Percentiles rank a stretch among this genome's conserved stretches.
phyloP scores from a whole-genome alignment of 2,888 invertebrate genomes.

The Epistrophella euchroma region DNA sequence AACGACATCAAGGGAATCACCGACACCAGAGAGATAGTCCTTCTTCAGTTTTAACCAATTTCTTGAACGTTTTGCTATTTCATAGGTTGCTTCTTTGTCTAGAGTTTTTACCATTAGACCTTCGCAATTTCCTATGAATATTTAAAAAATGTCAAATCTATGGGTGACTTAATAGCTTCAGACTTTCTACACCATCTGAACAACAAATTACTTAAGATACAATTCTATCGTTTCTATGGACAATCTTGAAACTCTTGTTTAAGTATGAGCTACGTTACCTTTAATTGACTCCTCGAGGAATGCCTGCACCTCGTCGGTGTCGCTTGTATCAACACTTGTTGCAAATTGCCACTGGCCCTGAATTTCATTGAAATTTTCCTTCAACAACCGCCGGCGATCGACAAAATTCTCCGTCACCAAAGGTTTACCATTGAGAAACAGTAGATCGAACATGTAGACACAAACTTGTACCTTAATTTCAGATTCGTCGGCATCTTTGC shows the following conservation, averaged over 20 bases:
- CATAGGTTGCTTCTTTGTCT: slow-evolving; percentile 93
- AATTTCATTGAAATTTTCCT: slow-evolving; percentile 88
- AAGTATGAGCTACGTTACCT: slow-evolving; percentile 84
- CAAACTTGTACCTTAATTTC: slow-evolving; percentile 91
- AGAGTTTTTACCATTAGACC: slow-evolving; percentile 99
- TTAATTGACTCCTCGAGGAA: slow-evolving; percentile 97
- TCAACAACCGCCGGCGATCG: slow-evolving; percentile 89
- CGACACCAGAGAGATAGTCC: slow-evolving; percentile 98
- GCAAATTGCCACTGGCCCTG: slow-evolving; percentile 96
- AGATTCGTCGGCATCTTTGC: slow-evolving; percentile 89
- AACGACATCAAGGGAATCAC: slow-evolving; percentile 97
- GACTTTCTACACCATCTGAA: too few species aligned
- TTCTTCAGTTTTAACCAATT: slow-evolving; percentile 99
- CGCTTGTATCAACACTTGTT: slow-evolving; percentile 90
- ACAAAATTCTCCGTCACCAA: slow-evolving; percentile 91
- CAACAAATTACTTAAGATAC: too few species aligned
- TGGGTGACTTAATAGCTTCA: too few species aligned
- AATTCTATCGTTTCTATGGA: too few species aligned
- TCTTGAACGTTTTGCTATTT: slow-evolving; percentile 96
- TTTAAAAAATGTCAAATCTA: not conserved
- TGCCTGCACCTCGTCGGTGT: slow-evolving; percentile 95
- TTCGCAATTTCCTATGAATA: slow-evolving; percentile 93
- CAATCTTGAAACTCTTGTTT: too few species aligned
- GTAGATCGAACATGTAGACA: slow-evolving; percentile 97
- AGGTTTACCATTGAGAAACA: slow-evolving; percentile 94